Evolutionary conservation across 2,797 vertebrate species (phyloP), one percentile per base, ranked within the genome.

Genomic region (Champsocephalus gunnari): DNA sequence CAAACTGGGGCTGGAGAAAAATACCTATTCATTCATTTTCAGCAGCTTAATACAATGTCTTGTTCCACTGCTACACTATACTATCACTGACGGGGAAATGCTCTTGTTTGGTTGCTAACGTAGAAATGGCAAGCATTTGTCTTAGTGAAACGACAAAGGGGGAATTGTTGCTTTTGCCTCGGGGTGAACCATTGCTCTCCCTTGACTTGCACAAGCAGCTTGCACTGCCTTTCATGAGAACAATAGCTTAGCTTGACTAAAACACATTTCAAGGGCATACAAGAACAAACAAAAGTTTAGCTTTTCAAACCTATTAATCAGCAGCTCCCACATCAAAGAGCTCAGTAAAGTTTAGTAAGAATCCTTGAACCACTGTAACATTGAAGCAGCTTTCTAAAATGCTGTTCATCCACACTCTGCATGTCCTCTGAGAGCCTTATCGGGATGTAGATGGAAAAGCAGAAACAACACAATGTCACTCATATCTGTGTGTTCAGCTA

Each of bases 401-500:
- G 38, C 61, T 66, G 75, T 71, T 81, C 72, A 59, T 50, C 34
- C 71, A 66, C 74, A 68, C 57, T 59, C 56, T 62, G 64, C 62
- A 53, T 78, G 85, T 84, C 80, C 76, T 86, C 77, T 83, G 77
- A 75, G 72, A 56, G 73, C 80, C 83, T 90, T 90, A 90, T 91
- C 88, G 64, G 72, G 73, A 77, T 83, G 64, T 53, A 80, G 74
- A 89, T 79, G 73, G 58, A 77, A 68, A 81, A 70, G 82, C 76
- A 74, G 69, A 73, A 87, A 85, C 84, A 91, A 90, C 81, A 90
- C 84, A 83, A 88, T 87, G 84, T 81, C 78, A 81, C 71, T 66
- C 81, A 66, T 64, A 77, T 86, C 75, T 87, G 79, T 89, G 82
- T 84, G 75, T 73, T 92, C 88, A 92, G 87, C 88, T 88, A 91